Evolutionary conservation across 2,113 vertebrate genomes (phyloP), one percentile per base, ranked within the genome.

Genomic region (Xenus cinereus): DNA sequence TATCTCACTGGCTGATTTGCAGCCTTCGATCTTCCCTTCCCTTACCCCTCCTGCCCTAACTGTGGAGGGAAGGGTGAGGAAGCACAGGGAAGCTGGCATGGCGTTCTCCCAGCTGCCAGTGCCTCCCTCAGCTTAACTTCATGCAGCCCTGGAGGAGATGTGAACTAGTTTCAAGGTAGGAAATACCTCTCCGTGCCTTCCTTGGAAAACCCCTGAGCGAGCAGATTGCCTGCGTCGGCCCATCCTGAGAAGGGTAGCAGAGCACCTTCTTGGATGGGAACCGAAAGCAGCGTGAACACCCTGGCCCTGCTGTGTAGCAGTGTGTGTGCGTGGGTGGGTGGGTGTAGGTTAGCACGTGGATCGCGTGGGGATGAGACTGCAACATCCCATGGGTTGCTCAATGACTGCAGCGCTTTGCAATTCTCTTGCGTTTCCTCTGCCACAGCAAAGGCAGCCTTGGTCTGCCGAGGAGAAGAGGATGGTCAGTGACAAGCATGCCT

Each of bases 291-390:
- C 6, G 0, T 24, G 59, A 77, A 17, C 18, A 14, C 8, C 12
- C 35, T 26, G n/a, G 5, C n/a, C 18, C 41, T 66, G n/a, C 56
- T 59, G 46, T 20, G 68, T 35, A 48, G 39, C 41, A 73, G 24
- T 7, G 26, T 4, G 13, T 30, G 41, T 54, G 28, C 1, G 1
- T 13, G 41, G 7, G 16, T 1, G 3, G 1, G 5, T 39, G 54
- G 18, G 43, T 27, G 20, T 22, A 26, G 39, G 27, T 68, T 16
- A 35, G 46, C 43, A 48, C 1, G 4, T 12, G 54, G 28, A 91
- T 87, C 27, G 35, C 37, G 17, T 12, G 54, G 60, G 33, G 50
- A 60, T 51, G 57, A 54, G 22, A 22, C 20, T 21, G 20, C 30
- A 56, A n/a, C 50, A 86, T 59, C 56, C 32, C 23, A 19, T 22